Evolutionary conservation across 2,797 vertebrate genomes (phyloP).

Genomic region (Varecia variegata): DNA sequence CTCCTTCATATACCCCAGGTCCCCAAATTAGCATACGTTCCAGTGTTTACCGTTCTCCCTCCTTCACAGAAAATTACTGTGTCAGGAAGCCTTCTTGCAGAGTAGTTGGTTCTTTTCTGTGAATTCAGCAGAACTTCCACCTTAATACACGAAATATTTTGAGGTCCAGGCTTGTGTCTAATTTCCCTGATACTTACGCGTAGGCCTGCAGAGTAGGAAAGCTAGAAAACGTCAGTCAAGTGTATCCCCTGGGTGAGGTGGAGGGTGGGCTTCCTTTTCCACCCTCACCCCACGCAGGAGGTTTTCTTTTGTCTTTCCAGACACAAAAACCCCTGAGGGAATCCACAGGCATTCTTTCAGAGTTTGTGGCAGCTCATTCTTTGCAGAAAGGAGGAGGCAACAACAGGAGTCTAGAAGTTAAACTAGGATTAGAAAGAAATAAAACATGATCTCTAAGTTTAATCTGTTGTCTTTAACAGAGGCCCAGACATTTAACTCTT

Average conservation of each 20-base stretch:
- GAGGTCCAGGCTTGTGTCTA: neutral
- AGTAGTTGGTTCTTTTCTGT: accelerated
- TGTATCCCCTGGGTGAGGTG: neutral
- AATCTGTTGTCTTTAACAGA: neutral
- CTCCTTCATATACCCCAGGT: neutral
- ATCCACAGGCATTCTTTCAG: neutral
- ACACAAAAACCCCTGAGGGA: neutral
- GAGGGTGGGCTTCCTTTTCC: neutral
- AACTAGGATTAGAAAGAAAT: neutral
- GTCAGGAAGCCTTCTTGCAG: neutral
- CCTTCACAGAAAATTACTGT: neutral
- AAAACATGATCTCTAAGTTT: neutral
- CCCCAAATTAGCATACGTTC: neutral
- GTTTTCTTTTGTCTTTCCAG: neutral
- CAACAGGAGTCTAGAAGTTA: neutral
- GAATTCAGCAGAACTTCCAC: neutral
- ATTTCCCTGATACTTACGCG: neutral
- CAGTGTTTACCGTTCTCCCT: neutral
- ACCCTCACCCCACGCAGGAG: neutral
- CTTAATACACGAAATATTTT: neutral
- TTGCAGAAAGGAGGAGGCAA: neutral
- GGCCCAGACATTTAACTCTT: neutral
- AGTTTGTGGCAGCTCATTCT: neutral
- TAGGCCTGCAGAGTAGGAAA: neutral
- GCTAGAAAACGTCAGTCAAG: neutral